Percentiles rank a stretch among this genome's conserved stretches.
Conservation (phyloP, 2,113 vertebrate species). For the Clupea harengus region DNA sequence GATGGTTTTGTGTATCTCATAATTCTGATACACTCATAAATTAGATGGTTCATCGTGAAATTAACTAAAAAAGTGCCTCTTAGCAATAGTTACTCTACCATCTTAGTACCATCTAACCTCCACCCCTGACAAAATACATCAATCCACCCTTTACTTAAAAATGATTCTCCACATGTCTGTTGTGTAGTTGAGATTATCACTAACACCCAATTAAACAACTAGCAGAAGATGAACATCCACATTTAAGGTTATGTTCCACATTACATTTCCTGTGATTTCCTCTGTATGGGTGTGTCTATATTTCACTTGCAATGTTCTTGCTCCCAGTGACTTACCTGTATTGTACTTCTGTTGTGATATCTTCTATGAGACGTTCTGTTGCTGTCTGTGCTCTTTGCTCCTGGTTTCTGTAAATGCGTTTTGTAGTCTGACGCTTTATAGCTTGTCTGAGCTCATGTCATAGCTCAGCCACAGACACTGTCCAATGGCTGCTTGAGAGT, state of each 20-base stretch:
- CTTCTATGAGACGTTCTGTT: background rate
- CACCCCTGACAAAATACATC: background rate
- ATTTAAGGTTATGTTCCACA: background rate
- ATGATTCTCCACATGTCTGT: background rate
- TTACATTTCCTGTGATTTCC: background rate
- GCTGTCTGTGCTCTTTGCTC: background rate
- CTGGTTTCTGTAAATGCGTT: background rate
- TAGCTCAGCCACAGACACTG: background rate
- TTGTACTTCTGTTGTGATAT: background rate
- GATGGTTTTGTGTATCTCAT: background rate
- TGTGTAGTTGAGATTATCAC: background rate
- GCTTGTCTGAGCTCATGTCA: background rate
- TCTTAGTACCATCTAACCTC: background rate
- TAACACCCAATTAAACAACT: background rate
- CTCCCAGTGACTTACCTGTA: background rate
- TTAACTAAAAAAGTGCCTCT: background rate
- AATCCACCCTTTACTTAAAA: background rate
- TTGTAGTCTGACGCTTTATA: background rate
- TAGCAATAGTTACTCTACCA: too few relatives aligned
- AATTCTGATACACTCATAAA: background rate
- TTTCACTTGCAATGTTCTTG: too few relatives aligned
- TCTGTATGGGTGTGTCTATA: background rate
- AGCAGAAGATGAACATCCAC: background rate
- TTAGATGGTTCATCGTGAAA: background rate
- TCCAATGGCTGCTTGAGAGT: background rate